Conservation (phyloP, 2,113 vertebrate genomes). For the Nesoenas mayeri region DNA sequence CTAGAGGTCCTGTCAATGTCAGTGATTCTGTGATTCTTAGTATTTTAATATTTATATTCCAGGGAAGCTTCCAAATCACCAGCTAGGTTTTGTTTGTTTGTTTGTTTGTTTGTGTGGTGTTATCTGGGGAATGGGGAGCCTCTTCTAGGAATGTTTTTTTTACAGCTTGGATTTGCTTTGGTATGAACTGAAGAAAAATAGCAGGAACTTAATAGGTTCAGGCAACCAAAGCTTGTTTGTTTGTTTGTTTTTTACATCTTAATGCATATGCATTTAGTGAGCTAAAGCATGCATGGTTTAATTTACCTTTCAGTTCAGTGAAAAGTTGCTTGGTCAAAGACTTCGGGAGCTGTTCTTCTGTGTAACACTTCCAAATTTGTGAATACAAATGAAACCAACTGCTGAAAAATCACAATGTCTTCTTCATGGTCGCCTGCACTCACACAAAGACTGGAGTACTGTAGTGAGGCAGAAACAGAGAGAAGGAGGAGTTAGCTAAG, state of each 20-base stretch:
- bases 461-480: background rate
- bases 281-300: background rate
- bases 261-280: background rate
- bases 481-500: background rate
- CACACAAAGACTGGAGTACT: background rate
- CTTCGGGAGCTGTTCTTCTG: background rate
- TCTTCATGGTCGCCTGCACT: background rate
- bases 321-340: conserved; percentile 4
- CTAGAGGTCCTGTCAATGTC: background rate
- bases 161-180: background rate
- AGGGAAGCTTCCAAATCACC: background rate
- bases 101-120: background rate
- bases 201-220: background rate
- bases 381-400: background rate
- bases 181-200: background rate
- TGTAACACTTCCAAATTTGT: background rate
- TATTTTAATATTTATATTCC: background rate
- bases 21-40: background rate
- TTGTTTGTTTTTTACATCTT: background rate
- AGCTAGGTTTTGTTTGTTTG: background rate
- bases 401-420: background rate
- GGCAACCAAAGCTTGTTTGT: background rate
- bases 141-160: background rate
- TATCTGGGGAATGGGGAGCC: background rate
- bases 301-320: conserved; percentile 6